phyloP scores from a whole-genome alignment of 2,888 invertebrate species.

The Elysia crispata region DNA sequence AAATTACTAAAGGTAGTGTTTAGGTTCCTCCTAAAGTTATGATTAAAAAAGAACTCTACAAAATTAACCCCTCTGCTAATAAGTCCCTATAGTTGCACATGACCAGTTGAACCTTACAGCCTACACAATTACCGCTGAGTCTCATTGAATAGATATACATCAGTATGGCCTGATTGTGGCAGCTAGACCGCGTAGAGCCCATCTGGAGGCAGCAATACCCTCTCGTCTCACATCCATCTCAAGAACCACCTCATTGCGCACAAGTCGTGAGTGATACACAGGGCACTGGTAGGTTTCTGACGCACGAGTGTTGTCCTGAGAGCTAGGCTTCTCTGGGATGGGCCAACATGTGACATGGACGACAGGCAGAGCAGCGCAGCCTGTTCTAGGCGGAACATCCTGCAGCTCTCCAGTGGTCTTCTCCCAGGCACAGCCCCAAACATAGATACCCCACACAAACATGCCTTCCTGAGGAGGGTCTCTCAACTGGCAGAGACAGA shows the following conservation, averaged over 20 bases:
- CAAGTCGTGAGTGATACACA: constrained; percentile 72
- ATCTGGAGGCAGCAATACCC: constrained; percentile 71
- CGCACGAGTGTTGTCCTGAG: constrained; percentile 68
- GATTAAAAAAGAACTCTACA: too few species aligned
- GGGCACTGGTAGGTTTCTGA: constrained; percentile 75
- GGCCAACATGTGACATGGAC: constrained; percentile 76
- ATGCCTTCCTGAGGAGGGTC: constrained; percentile 78
- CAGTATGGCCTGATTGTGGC: constrained; percentile 76
- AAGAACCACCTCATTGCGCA: constrained; percentile 69
- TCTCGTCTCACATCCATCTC: constrained; percentile 74
- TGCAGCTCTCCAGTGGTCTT: constrained; percentile 76
- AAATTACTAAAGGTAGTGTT: too few species aligned
- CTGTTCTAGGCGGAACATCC: constrained; percentile 72
- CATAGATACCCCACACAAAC: constrained; percentile 76
- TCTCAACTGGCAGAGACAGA: constrained; percentile 65
- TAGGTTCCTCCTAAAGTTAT: too few species aligned
- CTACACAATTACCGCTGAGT: not conserved
- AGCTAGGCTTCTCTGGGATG: constrained; percentile 67
- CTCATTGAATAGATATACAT: too few species aligned
- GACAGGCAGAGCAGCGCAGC: constrained; percentile 73
- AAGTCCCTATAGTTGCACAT: too few species aligned
- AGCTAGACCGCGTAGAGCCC: constrained; percentile 75
- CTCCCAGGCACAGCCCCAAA: constrained; percentile 78
- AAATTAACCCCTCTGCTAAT: too few species aligned
- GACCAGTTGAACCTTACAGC: too few species aligned